Evolutionary conservation across 2,113 vertebrate species (phyloP), one percentile per base, ranked within the genome.

Genomic region (Syngnathus typhle): DNA sequence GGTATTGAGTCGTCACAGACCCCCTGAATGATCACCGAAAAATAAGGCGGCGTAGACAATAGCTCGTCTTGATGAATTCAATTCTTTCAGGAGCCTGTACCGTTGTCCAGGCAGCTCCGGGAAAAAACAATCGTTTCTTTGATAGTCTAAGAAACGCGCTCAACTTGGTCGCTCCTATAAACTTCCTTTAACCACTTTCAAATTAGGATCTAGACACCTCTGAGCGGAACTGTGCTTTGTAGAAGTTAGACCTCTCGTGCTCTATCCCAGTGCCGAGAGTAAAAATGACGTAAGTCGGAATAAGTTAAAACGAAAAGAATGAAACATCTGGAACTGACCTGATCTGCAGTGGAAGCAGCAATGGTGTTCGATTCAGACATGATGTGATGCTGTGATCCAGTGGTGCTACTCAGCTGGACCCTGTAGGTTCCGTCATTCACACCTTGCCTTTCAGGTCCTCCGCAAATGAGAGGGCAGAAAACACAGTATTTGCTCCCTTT

Each of bases 1-100:
- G 87, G 90, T 91, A 93, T 93, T 92, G 91, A 93, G 91, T 93
- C 91, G 91, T 93, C 91, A 93, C 88, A 82, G 91, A 90, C 85
- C 89, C 88, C 90, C 91, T 92, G 91, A 93, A 91, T 91, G 91
- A 91, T 92, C 86, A 89, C 85, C 73, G 87, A 91, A 91, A 91
- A 92, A 91, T 92, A 92, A 91, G 91, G 90, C 90, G 83, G 80
- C 69, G 72, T 67, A 88, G 83, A 92, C 91, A 92, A 92, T 92
- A 89, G 90, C 78, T 88, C 80, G 90, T 92, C 90, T 91, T 92
- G 91, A 91, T 92, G 90, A 91, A 92, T 92, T 92, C 91, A 92
- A 91, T 92, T 92, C 91, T 92, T 92, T 92, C 90, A 86, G 87
- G 90, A 91, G 88, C 88, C 86, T 86, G 89, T 88, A 86, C 89